Evolutionary conservation across 2,888 invertebrate genomes (phyloP), one percentile per base, ranked within the genome.

Genomic region (Bimastos eiseni): DNA sequence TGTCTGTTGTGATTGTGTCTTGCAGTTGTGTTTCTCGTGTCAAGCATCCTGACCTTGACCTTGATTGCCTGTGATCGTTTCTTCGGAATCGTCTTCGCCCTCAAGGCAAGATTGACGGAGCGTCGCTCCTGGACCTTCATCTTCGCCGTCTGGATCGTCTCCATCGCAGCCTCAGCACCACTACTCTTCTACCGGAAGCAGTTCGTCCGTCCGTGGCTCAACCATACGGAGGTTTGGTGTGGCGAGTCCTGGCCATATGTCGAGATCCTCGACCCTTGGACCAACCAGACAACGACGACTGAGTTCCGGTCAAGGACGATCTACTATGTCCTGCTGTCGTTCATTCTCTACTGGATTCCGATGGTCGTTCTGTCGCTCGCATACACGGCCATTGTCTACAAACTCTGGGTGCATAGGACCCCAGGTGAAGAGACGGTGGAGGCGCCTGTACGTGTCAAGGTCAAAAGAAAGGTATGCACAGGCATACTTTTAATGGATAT

Each of bases 1-100:
- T 83, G 17, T 84, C 34, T 84, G 13, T 34, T 37, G 86, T 36
- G 36, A 24, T 21, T 37, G 86, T 90, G 84, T 91, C 41, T 93
- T 93, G 41, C 95, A 96, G 97, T 97, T 88, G 96, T 97, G 0
- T 96, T 97, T 90, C 96, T 98, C 2, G 95, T 98, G 90, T 96
- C 97, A 5, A 97, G 97, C 89, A 97, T 98, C 0, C 96, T 97
- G 91, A 97, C 97, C 91, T 96, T 98, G 91, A 96, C 97, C 70
- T 96, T 97, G 37, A 97, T 98, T 0, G 97, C 97, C 90, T 97
- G 97, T 93, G 97, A 98, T 94, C 96, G 98, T 36, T 95, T 98
- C 38, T 97, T 97, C 6, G 97, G 97, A 17, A 97, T 98, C 84
- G 97, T 97, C 0, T 95, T 97, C 91, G 97, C 97, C 0, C 95